Evolutionary conservation across 2,113 vertebrate genomes (phyloP), one percentile per base, ranked within the genome.

Genomic region (Oreochromis tanganicae): DNA sequence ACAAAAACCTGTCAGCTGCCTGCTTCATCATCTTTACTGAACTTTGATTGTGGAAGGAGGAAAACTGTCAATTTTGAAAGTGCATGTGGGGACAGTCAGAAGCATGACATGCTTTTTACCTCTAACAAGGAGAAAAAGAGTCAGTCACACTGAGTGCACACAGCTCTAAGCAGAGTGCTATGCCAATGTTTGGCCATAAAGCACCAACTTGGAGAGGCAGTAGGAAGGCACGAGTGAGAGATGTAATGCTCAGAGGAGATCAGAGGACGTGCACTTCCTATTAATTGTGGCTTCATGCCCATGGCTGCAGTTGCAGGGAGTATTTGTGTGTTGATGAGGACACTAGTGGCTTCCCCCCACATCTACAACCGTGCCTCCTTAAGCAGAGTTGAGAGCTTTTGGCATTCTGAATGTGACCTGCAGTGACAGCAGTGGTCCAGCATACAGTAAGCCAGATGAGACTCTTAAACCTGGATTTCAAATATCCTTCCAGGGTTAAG

Each of bases 241-340:
- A 79, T 5, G 38, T 9, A 17, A 84, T 68, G 48, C 85, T 87
- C 81, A 38, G 10, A 85, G 88, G 80, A 84, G 56, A 81, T 29
- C 55, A 8, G 61, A 52, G 55, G 73, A 73, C 57, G 56, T 84
- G 85, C 79, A 56, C 19, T 85, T 82, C 13, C 38, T 36, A 83
- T 90, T 91, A 93, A 92, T 88, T 89, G 84, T 88, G 87, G 80
- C 87, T 89, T 89, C 54, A 85, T 54, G 91, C 85, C 91, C 46
- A 21, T 29, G 91, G 89, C 87, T 82, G 24, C 4, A 17, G 82
- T 82, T 88, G 41, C 89, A 55, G 85, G 21, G 82, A 87, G 85
- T 84, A 80, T 86, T 83, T 81, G 80, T 43, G 78, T 14, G 10
- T 54, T 85, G 61, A 84, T 87, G 83, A 91, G 43, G 79, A 80